A percentile compares a stretch with the other conserved stretches of the same genome.
Conservation (phyloP, 2,113 vertebrate genomes). For the Pachyramphus minor region DNA sequence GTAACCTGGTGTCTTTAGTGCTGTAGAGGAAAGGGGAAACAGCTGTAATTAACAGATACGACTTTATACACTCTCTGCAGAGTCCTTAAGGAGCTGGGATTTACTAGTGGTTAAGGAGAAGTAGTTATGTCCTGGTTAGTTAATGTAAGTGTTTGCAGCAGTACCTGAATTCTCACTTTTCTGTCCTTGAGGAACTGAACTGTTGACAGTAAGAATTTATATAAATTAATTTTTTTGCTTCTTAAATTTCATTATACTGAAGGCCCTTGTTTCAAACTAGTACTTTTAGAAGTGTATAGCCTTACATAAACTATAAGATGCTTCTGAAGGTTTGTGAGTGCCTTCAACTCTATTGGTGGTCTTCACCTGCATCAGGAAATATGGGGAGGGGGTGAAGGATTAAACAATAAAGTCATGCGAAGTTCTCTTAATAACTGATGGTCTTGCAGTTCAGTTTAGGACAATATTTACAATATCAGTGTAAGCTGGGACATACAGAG, state of each 20-base stretch:
- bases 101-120: not conserved
- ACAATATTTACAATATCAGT: not conserved
- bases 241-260: not conserved
- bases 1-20: not conserved
- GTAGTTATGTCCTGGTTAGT: accelerated
- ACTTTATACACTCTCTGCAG: not conserved
- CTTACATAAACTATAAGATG: not conserved
- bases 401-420: not conserved
- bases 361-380: not conserved
- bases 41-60: not conserved
- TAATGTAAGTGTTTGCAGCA: not conserved
- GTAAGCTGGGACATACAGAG: not conserved
- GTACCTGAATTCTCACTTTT: not conserved
- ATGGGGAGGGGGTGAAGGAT: accelerated
- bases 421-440: not conserved
- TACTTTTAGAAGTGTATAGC: not conserved
- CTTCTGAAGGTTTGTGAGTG: not conserved
- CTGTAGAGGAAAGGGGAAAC: not conserved
- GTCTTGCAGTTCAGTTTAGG: not conserved
- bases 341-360: not conserved
- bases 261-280: not conserved
- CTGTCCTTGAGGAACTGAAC: not conserved
- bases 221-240: not conserved
- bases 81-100: not conserved
- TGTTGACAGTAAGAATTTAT: not conserved